Evolutionary conservation across 2,888 invertebrate species (phyloP), one percentile per base, ranked within the genome.

Genomic region (Oscheius sp.): DNA sequence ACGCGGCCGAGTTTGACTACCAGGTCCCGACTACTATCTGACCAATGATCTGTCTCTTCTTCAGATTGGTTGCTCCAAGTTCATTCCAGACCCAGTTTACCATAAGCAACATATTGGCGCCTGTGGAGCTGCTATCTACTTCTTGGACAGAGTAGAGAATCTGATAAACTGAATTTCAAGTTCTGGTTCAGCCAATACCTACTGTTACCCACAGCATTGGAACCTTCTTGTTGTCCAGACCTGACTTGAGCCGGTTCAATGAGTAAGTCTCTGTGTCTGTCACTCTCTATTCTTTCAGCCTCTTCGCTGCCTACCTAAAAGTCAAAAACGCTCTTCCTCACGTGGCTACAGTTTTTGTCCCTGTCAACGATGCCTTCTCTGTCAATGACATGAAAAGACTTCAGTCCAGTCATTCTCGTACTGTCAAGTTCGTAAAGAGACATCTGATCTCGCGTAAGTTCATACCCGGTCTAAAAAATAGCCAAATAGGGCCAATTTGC

Each of bases 21-120:
- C 53, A 55, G 55, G 21, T 55, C 2, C 5, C 55, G 2, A n/a
- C 9, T 9, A 21, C 2, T 7, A 7, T 7, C 42, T 7, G 3
- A 5, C 42, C 42, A 55, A 55, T 21, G 9, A 13, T 9, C 37
- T 4, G 1, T 21, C 2, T 51, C 10, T 13, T 50, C 2, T 66
- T 59, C 50, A 72, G 60, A 72, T 72, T 33, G 71, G 71, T 9
- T 72, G 71, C 33, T 59, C 59, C 21, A 35, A 37, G 9, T 37
- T 72, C 29, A 48, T 62, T n/a, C 29, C 13, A 2, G 55, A 68
- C 11, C 68, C 68, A 3, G 13, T 32, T 10, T 32, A 29, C 1
- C 10, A 68, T 53, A 42, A 51, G 60, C 47, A 59, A 1, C 50
- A 51, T 10, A 11, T 60, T 33, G 42, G 37, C 21, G 59, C 71